A percentile compares a stretch with the other conserved stretches of the same genome.
These are phyloP conservation scores for Alsophila aescularia DNA, from an alignment of 2,888 invertebrate genomes.

Conservation along the genomic window DNA sequence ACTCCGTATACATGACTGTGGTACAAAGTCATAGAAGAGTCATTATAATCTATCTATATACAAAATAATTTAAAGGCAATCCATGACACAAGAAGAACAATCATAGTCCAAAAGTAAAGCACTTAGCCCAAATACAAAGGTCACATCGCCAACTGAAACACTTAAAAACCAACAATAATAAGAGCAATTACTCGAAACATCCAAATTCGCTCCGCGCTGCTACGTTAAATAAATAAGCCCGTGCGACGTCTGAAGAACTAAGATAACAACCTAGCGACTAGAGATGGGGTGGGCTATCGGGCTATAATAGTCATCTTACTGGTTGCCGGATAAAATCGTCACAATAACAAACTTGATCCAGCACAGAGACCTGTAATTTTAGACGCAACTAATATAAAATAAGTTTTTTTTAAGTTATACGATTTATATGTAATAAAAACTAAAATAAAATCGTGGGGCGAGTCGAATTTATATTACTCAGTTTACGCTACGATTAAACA, in stretches of 20 bases:
- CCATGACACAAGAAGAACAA: not conserved
- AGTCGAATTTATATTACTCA: too few relatives aligned
- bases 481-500: too few relatives aligned
- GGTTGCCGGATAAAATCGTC: not conserved
- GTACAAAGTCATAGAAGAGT: too few relatives aligned
- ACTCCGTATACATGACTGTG: too few relatives aligned
- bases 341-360: too few relatives aligned
- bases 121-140: constrained; percentile 18
- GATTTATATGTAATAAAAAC: too few relatives aligned
- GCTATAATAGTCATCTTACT: not conserved
- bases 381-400: too few relatives aligned
- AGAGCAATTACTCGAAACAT: constrained; percentile 53
- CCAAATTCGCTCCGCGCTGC: constrained; percentile 52
- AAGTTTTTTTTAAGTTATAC: too few relatives aligned
- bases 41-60: not conserved
- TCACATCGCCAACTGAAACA: constrained; percentile 27
- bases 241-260: constrained; percentile 66
- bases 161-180: constrained; percentile 37
- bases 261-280: constrained; percentile 57
- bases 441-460: too few relatives aligned
- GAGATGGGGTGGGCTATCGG: not conserved
- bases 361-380: too few relatives aligned
- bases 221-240: constrained; percentile 62
- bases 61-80: not conserved
- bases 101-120: constrained; percentile 11